phyloP scores from a whole-genome alignment of 2,113 vertebrate species.

The Nibea albiflora region DNA sequence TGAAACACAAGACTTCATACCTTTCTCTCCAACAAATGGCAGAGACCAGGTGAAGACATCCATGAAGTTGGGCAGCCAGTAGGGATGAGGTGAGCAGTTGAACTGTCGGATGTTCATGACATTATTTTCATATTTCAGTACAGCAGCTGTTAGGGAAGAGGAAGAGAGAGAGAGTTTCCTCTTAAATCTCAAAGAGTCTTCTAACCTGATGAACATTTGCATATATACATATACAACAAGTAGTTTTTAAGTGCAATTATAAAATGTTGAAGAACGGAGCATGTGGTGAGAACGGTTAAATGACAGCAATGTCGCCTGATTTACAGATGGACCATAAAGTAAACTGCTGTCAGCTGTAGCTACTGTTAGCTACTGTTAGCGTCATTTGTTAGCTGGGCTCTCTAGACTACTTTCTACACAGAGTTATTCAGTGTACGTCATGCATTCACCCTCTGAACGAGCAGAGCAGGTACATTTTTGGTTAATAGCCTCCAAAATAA shows the following conservation, averaged over 20 bases:
- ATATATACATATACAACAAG: not conserved
- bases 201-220: not conserved
- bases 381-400: too few species aligned
- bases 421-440: not conserved
- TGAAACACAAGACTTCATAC: slow-evolving; percentile 47
- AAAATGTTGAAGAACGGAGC: not conserved
- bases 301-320: not conserved
- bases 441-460: not conserved
- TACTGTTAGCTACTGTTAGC: too few species aligned
- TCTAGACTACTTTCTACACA: too few species aligned
- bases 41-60: slow-evolving; percentile 91
- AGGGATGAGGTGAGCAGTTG: slow-evolving; percentile 88
- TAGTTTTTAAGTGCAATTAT: not conserved
- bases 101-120: slow-evolving; percentile 90
- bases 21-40: slow-evolving; percentile 88
- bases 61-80: slow-evolving; percentile 91
- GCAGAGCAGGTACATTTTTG: not conserved
- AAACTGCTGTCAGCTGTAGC: too few species aligned
- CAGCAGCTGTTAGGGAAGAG: slow-evolving; percentile 80
- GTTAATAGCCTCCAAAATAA: not conserved
- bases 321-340: too few species aligned
- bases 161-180: slow-evolving; percentile 1
- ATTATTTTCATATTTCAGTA: slow-evolving; percentile 89
- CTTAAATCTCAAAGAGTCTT: not conserved
- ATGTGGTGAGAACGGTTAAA: not conserved